Conservation (phyloP, 2,113 vertebrate species). For the Tringa solitaria region DNA sequence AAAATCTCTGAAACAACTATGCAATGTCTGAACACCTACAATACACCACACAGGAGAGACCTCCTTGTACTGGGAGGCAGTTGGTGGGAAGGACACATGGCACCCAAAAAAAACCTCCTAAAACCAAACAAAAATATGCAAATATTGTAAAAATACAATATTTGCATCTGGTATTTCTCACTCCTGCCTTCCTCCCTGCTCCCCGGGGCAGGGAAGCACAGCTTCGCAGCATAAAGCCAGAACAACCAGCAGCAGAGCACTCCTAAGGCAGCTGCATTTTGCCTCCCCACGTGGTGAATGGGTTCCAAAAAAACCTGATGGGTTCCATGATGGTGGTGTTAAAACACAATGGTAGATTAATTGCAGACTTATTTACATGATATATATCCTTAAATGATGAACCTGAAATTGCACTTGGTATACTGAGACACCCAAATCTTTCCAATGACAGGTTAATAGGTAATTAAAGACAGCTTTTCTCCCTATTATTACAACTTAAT, state of each 20-base stretch:
- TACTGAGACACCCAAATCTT: neutral
- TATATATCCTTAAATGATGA: neutral
- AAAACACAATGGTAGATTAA: neutral
- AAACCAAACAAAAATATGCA: neutral
- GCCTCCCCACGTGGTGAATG: neutral
- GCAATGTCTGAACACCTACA: neutral
- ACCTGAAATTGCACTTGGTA: neutral
- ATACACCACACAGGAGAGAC: fast-evolving
- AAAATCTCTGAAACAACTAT: neutral
- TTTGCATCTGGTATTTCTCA: neutral
- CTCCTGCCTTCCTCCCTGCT: neutral
- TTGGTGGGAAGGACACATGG: fast-evolving
- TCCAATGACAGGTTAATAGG: neutral
- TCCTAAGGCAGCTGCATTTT: neutral
- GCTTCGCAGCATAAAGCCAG: neutral
- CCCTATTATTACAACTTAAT: neutral
- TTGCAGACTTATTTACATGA: neutral
- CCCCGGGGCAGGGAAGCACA: neutral
- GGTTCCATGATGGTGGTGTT: neutral
- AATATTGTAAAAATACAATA: neutral
- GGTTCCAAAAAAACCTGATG: neutral
- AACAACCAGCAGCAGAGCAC: neutral
- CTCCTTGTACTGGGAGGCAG: neutral
- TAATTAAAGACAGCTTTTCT: slow-evolving; percentile 27
- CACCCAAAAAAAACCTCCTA: neutral